Percentiles rank a stretch among this genome's conserved stretches.
Evolutionary conservation across 2,113 vertebrate genomes (phyloP).

Genomic region (Gnathonemus longibarbis): DNA sequence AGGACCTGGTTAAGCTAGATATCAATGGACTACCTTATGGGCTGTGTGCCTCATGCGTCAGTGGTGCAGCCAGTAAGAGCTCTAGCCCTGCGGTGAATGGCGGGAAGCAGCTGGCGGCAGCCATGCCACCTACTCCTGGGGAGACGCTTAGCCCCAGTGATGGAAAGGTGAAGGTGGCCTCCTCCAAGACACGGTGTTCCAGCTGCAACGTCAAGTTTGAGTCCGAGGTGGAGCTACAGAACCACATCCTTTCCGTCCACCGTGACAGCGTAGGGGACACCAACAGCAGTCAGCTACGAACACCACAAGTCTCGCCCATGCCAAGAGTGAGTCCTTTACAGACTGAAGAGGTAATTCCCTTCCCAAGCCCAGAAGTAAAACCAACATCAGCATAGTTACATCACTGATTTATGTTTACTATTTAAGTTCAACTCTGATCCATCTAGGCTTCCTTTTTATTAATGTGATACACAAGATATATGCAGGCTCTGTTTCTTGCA

Average conservation of each 20-base stretch:
- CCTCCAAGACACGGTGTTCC: constrained; percentile 87
- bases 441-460: not conserved
- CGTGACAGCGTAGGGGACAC: constrained; percentile 78
- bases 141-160: constrained; percentile 79
- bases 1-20: constrained; percentile 94
- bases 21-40: constrained; percentile 95
- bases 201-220: constrained; percentile 99
- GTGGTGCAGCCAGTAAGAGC: constrained; percentile 75
- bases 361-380: not conserved
- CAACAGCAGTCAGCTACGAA: constrained; percentile 81
- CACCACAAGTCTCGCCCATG: constrained; percentile 94
- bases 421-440: not conserved
- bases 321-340: constrained; percentile 92
- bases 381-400: not conserved
- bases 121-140: constrained; percentile 66
- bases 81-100: constrained; percentile 78
- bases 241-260: constrained; percentile 86
- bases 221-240: constrained; percentile 89
- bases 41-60: constrained; percentile 86
- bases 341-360: constrained; percentile 84
- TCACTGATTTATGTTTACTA: not conserved
- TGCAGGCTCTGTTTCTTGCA: not conserved
- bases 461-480: not conserved
- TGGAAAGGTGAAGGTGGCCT: constrained; percentile 77
- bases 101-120: constrained; percentile 66